These are phyloP conservation scores for Pentamera pediparva DNA, from an alignment of 53 echinoderm and acorn worm species.

Conservation along the genomic window DNA sequence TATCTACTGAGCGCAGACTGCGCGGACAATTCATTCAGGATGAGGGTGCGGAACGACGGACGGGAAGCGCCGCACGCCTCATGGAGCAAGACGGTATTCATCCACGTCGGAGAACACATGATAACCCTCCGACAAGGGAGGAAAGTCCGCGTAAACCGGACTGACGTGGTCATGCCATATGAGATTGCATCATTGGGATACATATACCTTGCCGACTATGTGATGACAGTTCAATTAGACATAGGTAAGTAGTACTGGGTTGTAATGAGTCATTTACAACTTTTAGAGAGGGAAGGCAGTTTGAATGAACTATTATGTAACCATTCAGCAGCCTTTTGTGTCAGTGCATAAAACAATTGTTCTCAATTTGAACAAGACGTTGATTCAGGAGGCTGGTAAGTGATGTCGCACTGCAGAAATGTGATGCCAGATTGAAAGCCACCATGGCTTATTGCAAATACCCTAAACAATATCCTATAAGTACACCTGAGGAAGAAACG, in stretches of 20 bases:
- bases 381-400: too few relatives aligned
- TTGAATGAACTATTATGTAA: background rate
- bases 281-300: too few relatives aligned
- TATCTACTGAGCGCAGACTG: conserved; percentile 87
- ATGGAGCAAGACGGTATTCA: conserved; percentile 93
- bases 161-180: conserved; percentile 60
- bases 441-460: too few relatives aligned
- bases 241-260: conserved; percentile 67
- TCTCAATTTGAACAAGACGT: too few relatives aligned
- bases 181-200: conserved; percentile 24
- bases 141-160: conserved; percentile 62
- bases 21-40: conserved; percentile 53
- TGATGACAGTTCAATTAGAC: conserved; percentile 61
- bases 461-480: too few relatives aligned
- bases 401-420: too few relatives aligned
- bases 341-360: too few relatives aligned
- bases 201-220: conserved; percentile 54
- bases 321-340: too few relatives aligned
- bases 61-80: conserved; percentile 68
- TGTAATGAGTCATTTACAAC: background rate
- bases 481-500: too few relatives aligned
- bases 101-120: conserved; percentile 56
- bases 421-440: too few relatives aligned
- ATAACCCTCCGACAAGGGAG: conserved; percentile 78
- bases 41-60: conserved; percentile 86